Evolutionary conservation across 2,888 invertebrate genomes (phyloP), one percentile per base, ranked within the genome.

Genomic region (Ophion slaviceki): DNA sequence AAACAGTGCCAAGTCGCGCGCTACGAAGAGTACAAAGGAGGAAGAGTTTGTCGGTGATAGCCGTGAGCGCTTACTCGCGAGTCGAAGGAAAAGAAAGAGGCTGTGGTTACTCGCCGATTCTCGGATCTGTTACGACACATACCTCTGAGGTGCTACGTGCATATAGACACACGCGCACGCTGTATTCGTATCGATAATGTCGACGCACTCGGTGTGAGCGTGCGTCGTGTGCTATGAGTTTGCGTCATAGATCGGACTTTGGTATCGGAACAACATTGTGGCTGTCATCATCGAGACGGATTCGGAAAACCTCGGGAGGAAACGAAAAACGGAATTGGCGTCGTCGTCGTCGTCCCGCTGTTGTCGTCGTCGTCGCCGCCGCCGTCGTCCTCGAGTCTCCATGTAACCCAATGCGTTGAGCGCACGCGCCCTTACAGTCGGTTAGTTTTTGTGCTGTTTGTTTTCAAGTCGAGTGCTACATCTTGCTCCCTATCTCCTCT

Each of bases 401-500:
- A 91, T 89, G 90, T 91, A 91, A 91, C 90, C 88, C 89, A 85
- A 89, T 88, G 84, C 89, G 83, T 88, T 90, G 87, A 88, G 87
- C 87, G 88, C 75, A 87, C 70, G 67, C 77, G 76, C 64, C 36
- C 66, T 85, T 88, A 89, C 87, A 88, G 88, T 91, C 88, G 90
- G 91, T 91, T 91, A 91, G 91, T 91, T 90, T 84, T 87, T 84
- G 90, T 89, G 90, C 87, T 88, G 83, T 84, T 80, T 85, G 77
- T 75, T 83, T 17, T 2, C n/a, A 28, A 75, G 75, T 36, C 32
- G 78, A 79, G 82, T 82, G 82, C 82, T 78, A 14, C 17, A 53
- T 53, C 53, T 14, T 14, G 11, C 10, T 77, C 36, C 32, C n/a
- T 76, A 64, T 64, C 36, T 85, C 45, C 36, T 74, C 79, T 68